Conservation (phyloP, 2,888 invertebrate species). For the Drosophila putrida region DNA sequence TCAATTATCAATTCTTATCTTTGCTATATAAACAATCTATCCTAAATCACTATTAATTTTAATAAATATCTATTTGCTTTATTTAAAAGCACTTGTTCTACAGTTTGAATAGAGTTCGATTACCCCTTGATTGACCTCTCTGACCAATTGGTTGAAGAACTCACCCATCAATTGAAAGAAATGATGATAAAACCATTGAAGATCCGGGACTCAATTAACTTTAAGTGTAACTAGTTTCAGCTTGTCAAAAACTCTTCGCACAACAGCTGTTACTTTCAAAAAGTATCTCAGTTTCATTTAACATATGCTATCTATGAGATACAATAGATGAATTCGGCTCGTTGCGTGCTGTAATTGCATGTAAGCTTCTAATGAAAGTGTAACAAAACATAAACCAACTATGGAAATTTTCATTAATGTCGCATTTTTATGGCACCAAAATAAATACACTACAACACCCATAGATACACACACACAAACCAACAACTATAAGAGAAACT, state of each 20-base stretch:
- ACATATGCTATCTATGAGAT: conserved; percentile 11
- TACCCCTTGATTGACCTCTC: conserved; percentile 57
- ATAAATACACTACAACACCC: conserved; percentile 34
- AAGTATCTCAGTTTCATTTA: not conserved
- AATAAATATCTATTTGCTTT: not conserved
- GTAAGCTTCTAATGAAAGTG: conserved; percentile 45
- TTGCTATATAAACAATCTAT: no score
- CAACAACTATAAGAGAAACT: conserved; percentile 39
- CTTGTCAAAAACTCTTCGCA: conserved; percentile 9
- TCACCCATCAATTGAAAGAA: conserved; percentile 36
- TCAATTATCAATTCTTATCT: no score
- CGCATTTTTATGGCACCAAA: conserved; percentile 46
- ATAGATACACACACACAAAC: conserved; percentile 7
- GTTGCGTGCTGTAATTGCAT: conserved; percentile 67
- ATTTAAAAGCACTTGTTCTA: not conserved
- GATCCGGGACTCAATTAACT: conserved; percentile 41
- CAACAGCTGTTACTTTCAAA: not conserved
- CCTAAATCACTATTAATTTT: not conserved
- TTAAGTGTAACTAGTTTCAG: conserved; percentile 46
- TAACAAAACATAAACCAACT: conserved; percentile 23
- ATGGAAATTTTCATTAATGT: conserved; percentile 35
- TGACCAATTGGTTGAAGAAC: conserved; percentile 45
- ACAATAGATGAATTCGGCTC: conserved; percentile 5
- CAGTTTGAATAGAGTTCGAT: conserved; percentile 15
- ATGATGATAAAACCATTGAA: conserved; percentile 12